Base-by-base conservation (phyloP, 2,113 vertebrate genomes). In the Gorsachius goisagi region DNA sequence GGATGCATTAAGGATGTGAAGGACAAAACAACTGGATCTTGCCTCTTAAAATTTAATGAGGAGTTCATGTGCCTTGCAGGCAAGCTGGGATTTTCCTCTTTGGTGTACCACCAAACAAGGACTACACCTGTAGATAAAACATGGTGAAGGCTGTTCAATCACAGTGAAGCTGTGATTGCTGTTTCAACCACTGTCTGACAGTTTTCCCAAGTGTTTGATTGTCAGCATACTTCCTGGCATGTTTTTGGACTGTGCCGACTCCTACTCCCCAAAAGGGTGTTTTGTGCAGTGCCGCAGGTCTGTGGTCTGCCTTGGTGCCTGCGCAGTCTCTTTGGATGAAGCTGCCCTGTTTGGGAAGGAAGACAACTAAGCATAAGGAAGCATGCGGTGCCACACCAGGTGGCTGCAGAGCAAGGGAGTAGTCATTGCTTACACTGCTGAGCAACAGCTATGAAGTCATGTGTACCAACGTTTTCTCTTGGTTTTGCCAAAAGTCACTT, bases 351-450 rank as follows among this genome's bases (percentile, higher is more conserved):
- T 59, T 32, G 69, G 52, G 32, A 79, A 79, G 28, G 47, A 78
- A 58, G 49, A 50, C 17, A 39, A 45, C 3, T 12, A 21, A 76
- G 26, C 26, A 35, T 8, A 44, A 52, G 44, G 39, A 44, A 59
- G 15, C 14, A 9, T 28, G 30, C 0, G 4, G 37, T 75, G 22
- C 32, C 49, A 26, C 11, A 21, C 9, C 44, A 64, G 2, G 3
- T 8, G n/a, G 12, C 7, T 67, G 24, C 32, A 72, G n/a, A 67
- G 8, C 10, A 30, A 88, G 58, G 41, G 37, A 93, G 8, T 12
- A 33, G 62, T 47, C 14, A 7, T n/a, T 30, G 44, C 18, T 44
- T 39, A 8, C 6, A 5, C 12, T 50, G n/a, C 12, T 17, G 16
- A 74, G 27, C 14, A 56, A 47, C 27, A 52, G 28, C 23, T 58